A percentile compares a stretch with the other conserved stretches of the same genome.
phyloP scores from a whole-genome alignment of 2,888 invertebrate species.

The Drosophila algonquin region DNA sequence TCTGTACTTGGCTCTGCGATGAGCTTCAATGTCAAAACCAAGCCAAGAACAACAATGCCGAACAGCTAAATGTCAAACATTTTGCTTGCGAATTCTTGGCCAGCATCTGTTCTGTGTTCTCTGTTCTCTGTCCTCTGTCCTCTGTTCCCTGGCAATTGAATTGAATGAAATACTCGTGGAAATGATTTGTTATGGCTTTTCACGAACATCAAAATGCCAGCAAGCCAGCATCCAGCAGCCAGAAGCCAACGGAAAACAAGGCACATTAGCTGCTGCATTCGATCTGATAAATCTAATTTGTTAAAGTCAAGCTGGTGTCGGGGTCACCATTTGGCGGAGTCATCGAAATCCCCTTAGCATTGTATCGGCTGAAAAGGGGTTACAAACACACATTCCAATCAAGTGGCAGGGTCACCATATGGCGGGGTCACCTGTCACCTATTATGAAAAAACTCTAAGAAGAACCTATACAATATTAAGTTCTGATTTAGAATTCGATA shows the following conservation, averaged over 20 bases:
- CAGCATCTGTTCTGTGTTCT: constrained; percentile 12
- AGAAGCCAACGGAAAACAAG: constrained; percentile 4
- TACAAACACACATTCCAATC: not conserved
- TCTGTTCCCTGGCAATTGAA: not conserved
- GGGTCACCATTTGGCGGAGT: not conserved
- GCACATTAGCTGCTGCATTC: constrained; percentile 15
- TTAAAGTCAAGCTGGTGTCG: not conserved
- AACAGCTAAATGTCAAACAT: constrained; percentile 52
- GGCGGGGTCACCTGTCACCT: too few relatives aligned
- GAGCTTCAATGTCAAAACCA: constrained; percentile 64
- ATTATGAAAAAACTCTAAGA: too few relatives aligned
- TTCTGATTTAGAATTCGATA: too few relatives aligned
- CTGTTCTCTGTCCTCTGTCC: too few relatives aligned
- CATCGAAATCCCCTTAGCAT: too few relatives aligned
- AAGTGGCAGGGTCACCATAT: too few relatives aligned
- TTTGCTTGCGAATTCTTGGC: constrained; percentile 27
- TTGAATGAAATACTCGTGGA: constrained; percentile 11
- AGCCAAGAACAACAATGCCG: constrained; percentile 39
- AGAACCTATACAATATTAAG: too few relatives aligned
- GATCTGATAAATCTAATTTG: constrained; percentile 23
- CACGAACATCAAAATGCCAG: constrained; percentile 42
- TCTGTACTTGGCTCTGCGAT: constrained; percentile 36
- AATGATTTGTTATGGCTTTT: constrained; percentile 42
- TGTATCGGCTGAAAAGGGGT: not conserved
- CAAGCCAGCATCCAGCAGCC: not conserved